These are phyloP conservation scores for Dryomyza anilis DNA, from an alignment of 2,888 invertebrate species.

Conservation along the genomic window DNA sequence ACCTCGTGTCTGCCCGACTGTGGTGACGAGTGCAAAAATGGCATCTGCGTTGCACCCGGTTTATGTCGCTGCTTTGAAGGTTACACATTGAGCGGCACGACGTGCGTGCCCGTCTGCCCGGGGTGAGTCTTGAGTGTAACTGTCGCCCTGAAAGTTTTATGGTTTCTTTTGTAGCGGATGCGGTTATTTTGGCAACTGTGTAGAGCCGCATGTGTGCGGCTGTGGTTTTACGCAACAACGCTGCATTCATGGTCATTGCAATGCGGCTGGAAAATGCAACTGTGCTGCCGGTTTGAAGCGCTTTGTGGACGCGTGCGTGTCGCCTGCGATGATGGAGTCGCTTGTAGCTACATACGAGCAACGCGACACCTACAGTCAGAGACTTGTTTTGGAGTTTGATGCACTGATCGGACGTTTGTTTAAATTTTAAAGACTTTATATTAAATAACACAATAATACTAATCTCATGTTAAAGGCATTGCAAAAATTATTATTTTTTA, in stretches of 20 bases:
- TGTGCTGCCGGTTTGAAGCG: constrained; percentile 44
- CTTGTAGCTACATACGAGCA: constrained; percentile 38
- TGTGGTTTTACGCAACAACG: constrained; percentile 51
- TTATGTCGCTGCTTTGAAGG: constrained; percentile 68
- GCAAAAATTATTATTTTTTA: no score
- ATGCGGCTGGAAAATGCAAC: constrained; percentile 44
- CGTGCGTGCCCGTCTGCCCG: constrained; percentile 56
- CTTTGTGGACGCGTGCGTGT: constrained; percentile 49
- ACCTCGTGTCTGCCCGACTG: constrained; percentile 54
- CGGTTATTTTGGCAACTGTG: constrained; percentile 52
- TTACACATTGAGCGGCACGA: constrained; percentile 55
- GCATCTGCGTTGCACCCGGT: constrained; percentile 67
- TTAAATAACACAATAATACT: no score
- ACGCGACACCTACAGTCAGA: constrained; percentile 38
- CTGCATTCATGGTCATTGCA: constrained; percentile 47
- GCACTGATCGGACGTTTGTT: constrained; percentile 49
- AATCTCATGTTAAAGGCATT: no score
- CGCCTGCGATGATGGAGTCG: constrained; percentile 31
- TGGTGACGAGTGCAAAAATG: constrained; percentile 59
- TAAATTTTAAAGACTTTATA: constrained; percentile 36
- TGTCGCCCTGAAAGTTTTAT: no score
- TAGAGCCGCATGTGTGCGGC: constrained; percentile 53
- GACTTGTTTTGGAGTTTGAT: constrained; percentile 48
- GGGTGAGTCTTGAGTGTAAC: constrained; percentile 43
- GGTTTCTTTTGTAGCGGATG: constrained; percentile 50